Evolutionary conservation across 1,140 invertebrate genomes (phyloP).

Genomic region (Acyrthosiphon pisum): DNA sequence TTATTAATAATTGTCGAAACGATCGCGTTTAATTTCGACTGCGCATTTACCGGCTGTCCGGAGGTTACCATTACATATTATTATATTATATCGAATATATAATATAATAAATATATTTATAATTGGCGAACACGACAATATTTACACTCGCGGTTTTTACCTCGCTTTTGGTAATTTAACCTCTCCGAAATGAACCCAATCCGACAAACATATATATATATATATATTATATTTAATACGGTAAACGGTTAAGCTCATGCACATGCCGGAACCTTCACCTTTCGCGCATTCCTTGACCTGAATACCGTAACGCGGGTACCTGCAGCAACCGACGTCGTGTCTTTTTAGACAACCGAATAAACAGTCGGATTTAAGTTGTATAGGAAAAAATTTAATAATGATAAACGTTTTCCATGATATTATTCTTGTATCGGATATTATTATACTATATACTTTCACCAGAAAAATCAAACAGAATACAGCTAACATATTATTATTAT

Average conservation of each 20-base stretch:
- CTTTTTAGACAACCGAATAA: neutral
- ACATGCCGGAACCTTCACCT: constrained; percentile 53
- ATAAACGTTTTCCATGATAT: neutral
- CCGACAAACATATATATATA: neutral
- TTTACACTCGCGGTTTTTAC: constrained; percentile 1
- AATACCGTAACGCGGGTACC: constrained; percentile 29
- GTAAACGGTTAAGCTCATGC: constrained; percentile 29
- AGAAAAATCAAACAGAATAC: neutral
- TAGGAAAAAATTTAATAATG: neutral
- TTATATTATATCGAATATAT: neutral
- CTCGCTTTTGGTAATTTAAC: constrained; percentile 25
- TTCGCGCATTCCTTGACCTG: constrained; percentile 54
- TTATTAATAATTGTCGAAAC: neutral
- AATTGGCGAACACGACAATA: neutral
- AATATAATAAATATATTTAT: neutral
- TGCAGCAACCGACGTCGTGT: neutral
- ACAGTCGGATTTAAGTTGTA: neutral
- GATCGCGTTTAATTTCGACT: neutral
- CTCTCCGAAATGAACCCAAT: neutral
- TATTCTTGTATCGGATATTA: neutral
- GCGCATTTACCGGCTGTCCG: neutral
- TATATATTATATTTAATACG: neutral
- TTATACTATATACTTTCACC: constrained; percentile 6
- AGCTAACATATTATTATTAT: neutral
- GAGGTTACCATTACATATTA: neutral